Evolutionary conservation across 2,888 invertebrate species (phyloP).

Genomic region (Heliconius erato): DNA sequence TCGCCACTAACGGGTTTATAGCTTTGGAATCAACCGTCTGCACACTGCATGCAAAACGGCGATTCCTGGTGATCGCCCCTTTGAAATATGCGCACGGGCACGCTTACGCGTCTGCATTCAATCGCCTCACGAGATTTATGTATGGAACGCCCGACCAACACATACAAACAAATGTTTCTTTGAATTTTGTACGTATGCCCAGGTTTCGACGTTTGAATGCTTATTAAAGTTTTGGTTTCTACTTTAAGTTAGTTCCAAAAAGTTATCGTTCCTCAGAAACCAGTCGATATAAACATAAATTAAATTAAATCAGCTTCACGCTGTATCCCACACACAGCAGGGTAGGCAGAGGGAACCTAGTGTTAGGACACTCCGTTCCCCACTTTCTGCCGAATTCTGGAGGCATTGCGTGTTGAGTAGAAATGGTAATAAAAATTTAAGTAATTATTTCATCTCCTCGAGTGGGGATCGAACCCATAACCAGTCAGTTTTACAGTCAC

Average conservation of each 20-base stretch:
- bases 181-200: slow-evolving; percentile 61
- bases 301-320: no score
- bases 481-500: no score
- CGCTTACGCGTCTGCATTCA: slow-evolving; percentile 79
- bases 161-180: slow-evolving; percentile 77
- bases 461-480: no score
- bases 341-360: no score
- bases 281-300: no score
- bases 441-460: no score
- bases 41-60: slow-evolving; percentile 83
- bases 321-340: no score
- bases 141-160: slow-evolving; percentile 67
- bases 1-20: slow-evolving; percentile 82
- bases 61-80: slow-evolving; percentile 83
- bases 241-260: slow-evolving; percentile 55
- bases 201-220: slow-evolving; percentile 37
- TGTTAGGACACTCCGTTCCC: no score
- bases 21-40: slow-evolving; percentile 82
- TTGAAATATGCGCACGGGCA: slow-evolving; percentile 83
- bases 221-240: slow-evolving; percentile 31
- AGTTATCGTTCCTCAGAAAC: slow-evolving; percentile 35
- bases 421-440: no score
- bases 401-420: no score
- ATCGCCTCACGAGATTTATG: slow-evolving; percentile 79
- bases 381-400: no score